Conservation (phyloP, 2,113 vertebrate genomes). For the Mugil cephalus region DNA sequence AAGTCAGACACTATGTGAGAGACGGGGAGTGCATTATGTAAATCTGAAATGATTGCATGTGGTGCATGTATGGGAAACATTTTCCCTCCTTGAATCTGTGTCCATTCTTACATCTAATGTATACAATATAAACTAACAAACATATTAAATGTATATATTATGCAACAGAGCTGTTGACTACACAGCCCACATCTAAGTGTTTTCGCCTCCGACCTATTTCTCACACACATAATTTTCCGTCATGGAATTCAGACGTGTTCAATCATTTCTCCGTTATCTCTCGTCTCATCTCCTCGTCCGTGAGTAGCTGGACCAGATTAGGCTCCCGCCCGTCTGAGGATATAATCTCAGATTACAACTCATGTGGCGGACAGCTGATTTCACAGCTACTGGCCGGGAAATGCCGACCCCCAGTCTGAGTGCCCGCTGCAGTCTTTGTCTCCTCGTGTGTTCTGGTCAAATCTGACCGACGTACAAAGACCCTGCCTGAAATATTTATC, state of each 20-base stretch:
- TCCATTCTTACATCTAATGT: neutral
- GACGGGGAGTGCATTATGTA: conserved; percentile 47
- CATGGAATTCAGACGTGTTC: conserved; percentile 34
- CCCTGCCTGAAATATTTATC: neutral
- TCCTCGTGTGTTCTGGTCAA: neutral
- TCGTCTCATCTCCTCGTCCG: conserved; percentile 40
- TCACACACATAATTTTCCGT: conserved; percentile 16
- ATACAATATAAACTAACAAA: neutral
- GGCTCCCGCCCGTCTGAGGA: conserved; percentile 48
- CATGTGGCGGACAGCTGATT: conserved; percentile 51
- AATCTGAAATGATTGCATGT: conserved; percentile 30
- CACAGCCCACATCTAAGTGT: neutral
- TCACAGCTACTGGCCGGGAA: conserved; percentile 28
- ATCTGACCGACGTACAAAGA: neutral
- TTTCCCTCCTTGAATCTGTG: neutral
- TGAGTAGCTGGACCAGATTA: conserved; percentile 71
- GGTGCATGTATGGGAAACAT: conserved; percentile 19
- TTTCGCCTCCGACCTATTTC: conserved; percentile 7
- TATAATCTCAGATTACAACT: conserved; percentile 75
- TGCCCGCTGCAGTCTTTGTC: conserved; percentile 36
- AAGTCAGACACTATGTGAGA: conserved; percentile 41
- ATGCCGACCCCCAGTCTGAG: conserved; percentile 32
- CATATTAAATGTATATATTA: neutral
- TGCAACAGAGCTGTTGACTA: neutral
- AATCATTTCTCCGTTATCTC: conserved; percentile 39